These are phyloP conservation scores for Macrosiphum euphorbiae DNA, from an alignment of 2,888 invertebrate species.

Conservation along the genomic window DNA sequence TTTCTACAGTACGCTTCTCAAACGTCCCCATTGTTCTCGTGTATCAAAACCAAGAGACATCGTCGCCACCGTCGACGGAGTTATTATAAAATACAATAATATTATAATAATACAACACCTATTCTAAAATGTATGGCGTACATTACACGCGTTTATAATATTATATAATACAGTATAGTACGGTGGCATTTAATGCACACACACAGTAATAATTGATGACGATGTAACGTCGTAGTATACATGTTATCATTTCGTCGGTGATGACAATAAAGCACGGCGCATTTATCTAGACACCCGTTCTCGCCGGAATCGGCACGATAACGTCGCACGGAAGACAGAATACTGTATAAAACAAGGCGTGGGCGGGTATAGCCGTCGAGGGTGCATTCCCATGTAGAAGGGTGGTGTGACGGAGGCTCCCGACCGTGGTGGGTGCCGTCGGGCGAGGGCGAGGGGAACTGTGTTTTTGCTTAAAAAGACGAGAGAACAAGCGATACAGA, in stretches of 20 bases:
- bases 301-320: not conserved
- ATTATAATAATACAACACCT: not conserved
- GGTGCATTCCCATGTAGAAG: not conserved
- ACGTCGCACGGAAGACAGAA: not conserved
- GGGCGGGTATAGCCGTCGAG: not conserved
- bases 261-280: not conserved
- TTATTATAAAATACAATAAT: not conserved
- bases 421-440: not conserved
- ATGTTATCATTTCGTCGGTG: not conserved
- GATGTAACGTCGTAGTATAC: not conserved
- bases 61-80: not conserved
- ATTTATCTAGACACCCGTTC: not conserved
- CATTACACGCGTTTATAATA: not conserved
- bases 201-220: not conserved
- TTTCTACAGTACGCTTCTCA: not conserved
- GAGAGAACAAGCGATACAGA: slow-evolving; percentile 22
- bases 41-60: not conserved
- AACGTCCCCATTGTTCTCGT: not conserved
- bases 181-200: not conserved
- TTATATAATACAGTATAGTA: not conserved
- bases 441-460: not conserved
- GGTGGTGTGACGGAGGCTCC: not conserved
- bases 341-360: not conserved
- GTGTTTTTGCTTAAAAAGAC: slow-evolving; percentile 39
- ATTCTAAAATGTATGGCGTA: not conserved